Conservation (phyloP, 64 coral and sea anemone genomes). For the Platygyra sinensis region DNA sequence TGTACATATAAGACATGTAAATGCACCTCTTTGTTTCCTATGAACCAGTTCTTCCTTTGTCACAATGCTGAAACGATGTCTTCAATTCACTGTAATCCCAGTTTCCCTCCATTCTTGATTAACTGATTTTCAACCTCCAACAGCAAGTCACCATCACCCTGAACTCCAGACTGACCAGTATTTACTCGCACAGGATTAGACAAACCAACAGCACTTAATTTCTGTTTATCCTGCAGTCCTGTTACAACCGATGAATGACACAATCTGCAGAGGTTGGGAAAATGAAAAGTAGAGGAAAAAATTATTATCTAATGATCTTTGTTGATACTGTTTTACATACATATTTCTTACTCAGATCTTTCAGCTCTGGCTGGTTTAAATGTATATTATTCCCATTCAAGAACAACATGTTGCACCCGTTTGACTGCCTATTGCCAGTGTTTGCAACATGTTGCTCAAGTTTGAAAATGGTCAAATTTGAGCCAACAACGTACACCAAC, state of each 20-base stretch:
- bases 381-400: no score
- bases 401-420: no score
- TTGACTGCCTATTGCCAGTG: no score
- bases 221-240: constrained; percentile 4
- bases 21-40: constrained; percentile 59
- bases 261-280: not conserved
- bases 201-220: constrained; percentile 8
- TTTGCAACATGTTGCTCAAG: no score
- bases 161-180: not conserved
- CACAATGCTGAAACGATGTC: constrained; percentile 69
- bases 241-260: not conserved
- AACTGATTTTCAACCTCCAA: constrained; percentile 63
- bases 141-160: constrained; percentile 25
- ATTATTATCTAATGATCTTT: no score
- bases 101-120: constrained; percentile 16
- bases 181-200: constrained; percentile 26
- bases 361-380: no score
- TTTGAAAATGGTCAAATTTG: no score
- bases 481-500: no score
- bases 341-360: no score
- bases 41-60: constrained; percentile 43
- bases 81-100: constrained; percentile 53
- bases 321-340: no score
- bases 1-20: no score
- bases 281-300: not conserved